These are phyloP conservation scores for Propithecus coquereli DNA, from an alignment of 2,113 vertebrate species.

Conservation along the genomic window DNA sequence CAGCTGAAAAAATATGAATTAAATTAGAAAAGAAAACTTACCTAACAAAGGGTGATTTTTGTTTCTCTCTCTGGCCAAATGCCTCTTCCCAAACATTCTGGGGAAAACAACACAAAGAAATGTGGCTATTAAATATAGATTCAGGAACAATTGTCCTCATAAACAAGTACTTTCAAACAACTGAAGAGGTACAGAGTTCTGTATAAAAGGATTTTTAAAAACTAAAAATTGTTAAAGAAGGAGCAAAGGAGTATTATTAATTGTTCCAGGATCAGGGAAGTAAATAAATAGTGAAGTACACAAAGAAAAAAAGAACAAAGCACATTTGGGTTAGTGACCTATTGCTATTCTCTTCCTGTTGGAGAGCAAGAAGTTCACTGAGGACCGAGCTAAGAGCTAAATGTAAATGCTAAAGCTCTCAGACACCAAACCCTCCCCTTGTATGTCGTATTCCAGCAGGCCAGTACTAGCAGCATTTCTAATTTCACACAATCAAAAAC, in stretches of 20 bases:
- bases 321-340: background rate
- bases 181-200: background rate
- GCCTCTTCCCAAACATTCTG: constrained; percentile 66
- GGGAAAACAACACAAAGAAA: constrained; percentile 26
- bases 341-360: background rate
- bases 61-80: constrained; percentile 42
- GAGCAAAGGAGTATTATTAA: background rate
- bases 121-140: constrained; percentile 1
- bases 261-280: background rate
- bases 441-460: background rate
- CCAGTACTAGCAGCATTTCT: background rate
- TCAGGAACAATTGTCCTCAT: background rate
- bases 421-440: background rate
- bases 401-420: background rate
- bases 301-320: background rate
- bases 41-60: constrained; percentile 48
- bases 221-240: background rate
- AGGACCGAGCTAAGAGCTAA: background rate
- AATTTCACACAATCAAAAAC: background rate
- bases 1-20: background rate
- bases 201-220: background rate
- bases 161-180: constrained; percentile 26
- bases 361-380: background rate
- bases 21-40: constrained; percentile 38
- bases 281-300: background rate